Percentiles rank a stretch among this genome's conserved stretches.
These are phyloP conservation scores for Cardinalis cardinalis DNA, from an alignment of 2,113 vertebrate genomes.

Conservation along the genomic window DNA sequence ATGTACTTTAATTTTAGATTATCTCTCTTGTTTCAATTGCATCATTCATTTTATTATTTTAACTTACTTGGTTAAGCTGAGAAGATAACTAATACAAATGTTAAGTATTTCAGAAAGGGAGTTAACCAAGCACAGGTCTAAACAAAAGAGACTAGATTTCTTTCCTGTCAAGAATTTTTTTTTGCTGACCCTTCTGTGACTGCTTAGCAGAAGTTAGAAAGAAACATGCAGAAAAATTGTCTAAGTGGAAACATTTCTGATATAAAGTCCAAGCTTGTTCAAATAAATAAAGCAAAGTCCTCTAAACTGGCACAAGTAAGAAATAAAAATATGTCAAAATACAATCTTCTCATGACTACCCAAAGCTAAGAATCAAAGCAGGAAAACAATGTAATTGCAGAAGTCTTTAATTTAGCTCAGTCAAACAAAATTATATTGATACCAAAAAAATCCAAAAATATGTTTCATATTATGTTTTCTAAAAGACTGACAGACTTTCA, in stretches of 20 bases:
- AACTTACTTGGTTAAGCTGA: slow-evolving; percentile 30
- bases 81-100: slow-evolving; percentile 53
- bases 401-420: not conserved
- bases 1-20: slow-evolving; percentile 22
- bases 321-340: not conserved
- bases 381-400: not conserved
- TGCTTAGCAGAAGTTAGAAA: slow-evolving; percentile 38
- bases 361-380: not conserved
- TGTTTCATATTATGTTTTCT: not conserved
- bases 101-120: slow-evolving; percentile 34
- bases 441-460: not conserved
- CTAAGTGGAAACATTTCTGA: slow-evolving; percentile 2
- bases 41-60: slow-evolving; percentile 24
- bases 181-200: slow-evolving; percentile 11
- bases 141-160: slow-evolving; percentile 34
- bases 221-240: slow-evolving; percentile 9
- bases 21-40: slow-evolving; percentile 10
- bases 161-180: slow-evolving; percentile 23
- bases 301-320: not conserved
- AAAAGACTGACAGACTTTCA: not conserved
- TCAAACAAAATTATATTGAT: not conserved
- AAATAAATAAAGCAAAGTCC: slow-evolving; percentile 5
- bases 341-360: not conserved
- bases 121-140: slow-evolving; percentile 6
- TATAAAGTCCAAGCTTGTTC: not conserved